Conservation (phyloP, 2,797 vertebrate genomes). For the Rousettus madagascariensis region DNA sequence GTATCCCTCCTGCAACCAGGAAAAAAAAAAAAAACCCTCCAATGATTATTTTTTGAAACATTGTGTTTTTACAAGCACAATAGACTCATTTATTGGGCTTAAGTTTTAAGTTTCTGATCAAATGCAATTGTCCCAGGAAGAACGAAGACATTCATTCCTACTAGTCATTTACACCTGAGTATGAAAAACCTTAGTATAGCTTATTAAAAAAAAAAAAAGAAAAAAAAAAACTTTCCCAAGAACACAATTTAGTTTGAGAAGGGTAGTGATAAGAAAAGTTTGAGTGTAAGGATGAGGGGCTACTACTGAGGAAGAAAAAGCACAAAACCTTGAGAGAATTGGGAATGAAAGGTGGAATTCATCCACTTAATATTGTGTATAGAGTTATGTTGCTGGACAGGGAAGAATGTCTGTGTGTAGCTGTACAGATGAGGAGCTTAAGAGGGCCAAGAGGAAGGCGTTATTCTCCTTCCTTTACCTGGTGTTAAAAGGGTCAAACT, state of each 20-base stretch:
- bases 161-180: not conserved
- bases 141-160: not conserved
- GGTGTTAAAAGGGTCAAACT: not conserved
- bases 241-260: constrained; percentile 1
- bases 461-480: constrained; percentile 12
- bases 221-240: not conserved
- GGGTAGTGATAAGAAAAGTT: not conserved
- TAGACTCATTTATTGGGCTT: not conserved
- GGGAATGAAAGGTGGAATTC: not conserved
- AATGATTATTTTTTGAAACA: not conserved
- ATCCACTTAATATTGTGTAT: not conserved
- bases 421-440: not conserved
- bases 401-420: not conserved
- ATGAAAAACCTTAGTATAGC: not conserved
- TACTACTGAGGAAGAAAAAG: not conserved
- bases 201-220: not conserved
- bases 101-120: constrained; percentile 39
- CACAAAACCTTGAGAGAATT: not conserved
- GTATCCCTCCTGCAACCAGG: not conserved
- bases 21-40: not conserved
- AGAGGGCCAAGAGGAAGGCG: not conserved
- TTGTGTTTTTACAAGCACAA: not conserved
- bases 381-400: not conserved
- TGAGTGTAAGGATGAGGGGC: not conserved
- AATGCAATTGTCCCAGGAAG: not conserved